Base-by-base conservation (phyloP, 2,888 invertebrate species). In the Oxyteleia sp. region DNA sequence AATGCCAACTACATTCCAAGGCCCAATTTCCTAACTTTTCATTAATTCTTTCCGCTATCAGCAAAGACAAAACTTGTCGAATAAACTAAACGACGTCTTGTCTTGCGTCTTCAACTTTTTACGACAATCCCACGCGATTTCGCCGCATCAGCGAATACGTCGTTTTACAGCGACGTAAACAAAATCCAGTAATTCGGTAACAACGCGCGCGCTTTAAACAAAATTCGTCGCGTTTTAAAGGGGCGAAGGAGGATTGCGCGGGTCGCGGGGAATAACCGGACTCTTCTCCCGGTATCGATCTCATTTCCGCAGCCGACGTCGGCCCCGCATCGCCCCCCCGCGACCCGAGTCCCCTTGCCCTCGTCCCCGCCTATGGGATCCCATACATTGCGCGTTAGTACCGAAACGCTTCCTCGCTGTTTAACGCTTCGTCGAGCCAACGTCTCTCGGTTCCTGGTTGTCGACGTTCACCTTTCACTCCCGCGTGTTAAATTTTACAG, bases 241-340 rank as follows among this genome's bases (percentile, higher is more conserved):
- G 23, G 23, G 5, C 5, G 23, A 23, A 23, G 23, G 23, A 23
- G 85, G 85, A 86, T 86, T 86, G 84, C 83, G 85, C 85, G 86
- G 84, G 68, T 87, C 84, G 85, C 69, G 82, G 85, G 74, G 86
- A 88, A 90, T 86, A 84, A 86, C 86, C 72, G 88, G 85, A 85
- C 79, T 84, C 79, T 82, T 76, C 85, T 69, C 85, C 82, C 66
- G 41, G 82, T 89, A 89, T 89, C 89, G 88, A 89, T 90, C 88
- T 86, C 86, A 81, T 86, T 85, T 84, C 84, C 86, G 81, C 81
- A 68, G 71, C 55, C 74, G 41, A 49, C 85, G 74, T 26, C 82
- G 53, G 13, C 74, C 82, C 71, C 61, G 47, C 72, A 29, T 18
- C 81, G 53, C 55, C 47, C 64, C n/a, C 71, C 72, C 71, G 68